Conservation (phyloP, 2,888 invertebrate genomes). For the Ectemnius continuus region DNA sequence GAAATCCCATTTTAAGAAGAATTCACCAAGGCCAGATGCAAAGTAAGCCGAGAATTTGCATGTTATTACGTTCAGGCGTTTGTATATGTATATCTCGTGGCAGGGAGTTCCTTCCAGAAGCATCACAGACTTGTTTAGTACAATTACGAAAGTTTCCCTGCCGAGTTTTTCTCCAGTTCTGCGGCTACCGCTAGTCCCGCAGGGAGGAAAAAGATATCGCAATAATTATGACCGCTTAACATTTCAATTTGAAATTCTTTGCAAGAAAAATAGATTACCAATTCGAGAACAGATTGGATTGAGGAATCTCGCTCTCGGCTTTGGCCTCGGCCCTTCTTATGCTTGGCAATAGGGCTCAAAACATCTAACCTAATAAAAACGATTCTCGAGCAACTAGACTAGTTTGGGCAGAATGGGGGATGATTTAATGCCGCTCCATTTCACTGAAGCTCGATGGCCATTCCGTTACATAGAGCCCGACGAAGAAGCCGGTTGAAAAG, state of each 20-base stretch:
- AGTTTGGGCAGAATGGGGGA: too few species aligned
- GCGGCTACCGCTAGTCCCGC: neutral
- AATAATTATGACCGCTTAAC: constrained; percentile 28
- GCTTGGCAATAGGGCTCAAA: too few species aligned
- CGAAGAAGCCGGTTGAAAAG: constrained; percentile 56
- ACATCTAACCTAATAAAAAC: too few species aligned
- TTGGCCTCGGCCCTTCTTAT: too few species aligned
- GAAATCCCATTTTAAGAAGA: constrained; percentile 67
- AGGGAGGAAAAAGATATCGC: neutral
- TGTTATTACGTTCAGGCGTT: constrained; percentile 64
- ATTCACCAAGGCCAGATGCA: constrained; percentile 65
- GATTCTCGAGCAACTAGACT: too few species aligned
- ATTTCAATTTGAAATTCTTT: constrained; percentile 30
- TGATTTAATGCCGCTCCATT: constrained; percentile 29
- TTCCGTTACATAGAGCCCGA: too few species aligned
- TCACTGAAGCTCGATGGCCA: constrained; percentile 12
- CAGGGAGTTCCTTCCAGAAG: constrained; percentile 46
- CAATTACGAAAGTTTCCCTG: constrained; percentile 63
- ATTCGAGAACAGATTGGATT: too few species aligned
- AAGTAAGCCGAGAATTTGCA: constrained; percentile 68
- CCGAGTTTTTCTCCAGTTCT: constrained; percentile 41
- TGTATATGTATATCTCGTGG: constrained; percentile 32
- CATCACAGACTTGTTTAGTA: constrained; percentile 61
- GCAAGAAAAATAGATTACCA: too few species aligned
- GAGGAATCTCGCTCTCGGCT: too few species aligned